Conservation (phyloP, 2,888 invertebrate genomes). For the Heliconius cydno region DNA sequence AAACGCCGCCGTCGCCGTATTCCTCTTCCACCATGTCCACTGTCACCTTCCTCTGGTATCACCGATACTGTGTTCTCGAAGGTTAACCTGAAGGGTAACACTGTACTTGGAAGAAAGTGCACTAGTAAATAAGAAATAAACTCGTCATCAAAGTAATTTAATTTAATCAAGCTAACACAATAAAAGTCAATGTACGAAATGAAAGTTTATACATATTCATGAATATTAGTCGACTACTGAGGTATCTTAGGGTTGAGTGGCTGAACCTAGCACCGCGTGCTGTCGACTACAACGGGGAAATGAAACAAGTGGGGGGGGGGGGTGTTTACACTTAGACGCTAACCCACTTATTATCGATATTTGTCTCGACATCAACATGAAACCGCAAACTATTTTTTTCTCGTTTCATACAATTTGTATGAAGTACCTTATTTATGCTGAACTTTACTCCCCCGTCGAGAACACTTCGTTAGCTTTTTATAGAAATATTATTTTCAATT, state of each 20-base stretch:
- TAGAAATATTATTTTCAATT: neutral
- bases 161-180: neutral
- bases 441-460: neutral
- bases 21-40: too few relatives aligned
- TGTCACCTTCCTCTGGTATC: too few relatives aligned
- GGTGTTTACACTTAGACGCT: too few relatives aligned
- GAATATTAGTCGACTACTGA: neutral
- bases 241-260: neutral
- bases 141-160: neutral
- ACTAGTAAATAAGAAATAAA: neutral
- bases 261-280: too few relatives aligned
- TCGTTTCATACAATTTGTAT: constrained; percentile 6
- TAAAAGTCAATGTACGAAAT: neutral
- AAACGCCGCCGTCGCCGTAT: too few relatives aligned
- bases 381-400: neutral
- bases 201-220: neutral
- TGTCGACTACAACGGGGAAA: too few relatives aligned
- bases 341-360: neutral
- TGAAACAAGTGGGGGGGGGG: too few relatives aligned
- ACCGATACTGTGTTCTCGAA: too few relatives aligned
- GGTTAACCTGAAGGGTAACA: too few relatives aligned
- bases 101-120: neutral
- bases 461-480: constrained; percentile 8
- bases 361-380: neutral
- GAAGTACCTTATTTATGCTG: constrained; percentile 1